These are phyloP conservation scores for Myanophis thanlyinensis DNA, from an alignment of 2,113 vertebrate genomes.

Conservation along the genomic window DNA sequence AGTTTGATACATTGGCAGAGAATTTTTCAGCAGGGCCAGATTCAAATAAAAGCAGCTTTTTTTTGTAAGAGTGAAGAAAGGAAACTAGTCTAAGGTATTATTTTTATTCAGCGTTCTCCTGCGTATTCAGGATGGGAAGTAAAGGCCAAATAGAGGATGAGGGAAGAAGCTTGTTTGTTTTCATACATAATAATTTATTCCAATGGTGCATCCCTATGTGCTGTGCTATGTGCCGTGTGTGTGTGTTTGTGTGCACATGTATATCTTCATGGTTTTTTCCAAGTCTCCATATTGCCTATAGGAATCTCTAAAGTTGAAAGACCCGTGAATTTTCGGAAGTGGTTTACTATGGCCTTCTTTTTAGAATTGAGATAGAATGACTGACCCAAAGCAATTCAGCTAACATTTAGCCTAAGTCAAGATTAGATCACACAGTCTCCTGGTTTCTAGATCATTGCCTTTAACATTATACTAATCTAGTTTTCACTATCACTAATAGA, in stretches of 20 bases:
- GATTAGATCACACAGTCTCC: not conserved
- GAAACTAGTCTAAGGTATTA: not conserved
- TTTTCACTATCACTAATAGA: not conserved
- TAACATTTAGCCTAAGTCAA: not conserved
- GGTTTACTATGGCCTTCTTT: not conserved
- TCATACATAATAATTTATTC: not conserved
- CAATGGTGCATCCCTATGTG: not conserved
- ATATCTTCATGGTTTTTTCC: not conserved
- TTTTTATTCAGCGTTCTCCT: not conserved
- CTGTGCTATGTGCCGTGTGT: not conserved
- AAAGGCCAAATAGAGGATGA: not conserved
- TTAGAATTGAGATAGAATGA: too few species aligned
- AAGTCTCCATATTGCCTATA: not conserved
- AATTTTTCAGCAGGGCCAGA: not conserved
- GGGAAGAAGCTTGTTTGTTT: not conserved
- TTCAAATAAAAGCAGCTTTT: not conserved
- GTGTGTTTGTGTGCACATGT: not conserved
- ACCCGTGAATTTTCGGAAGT: not conserved
- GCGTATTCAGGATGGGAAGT: not conserved
- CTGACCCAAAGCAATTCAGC: not conserved
- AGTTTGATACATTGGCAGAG: not conserved
- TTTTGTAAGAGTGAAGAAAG: not conserved
- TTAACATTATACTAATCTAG: not conserved
- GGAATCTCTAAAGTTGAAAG: not conserved
- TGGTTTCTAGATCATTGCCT: not conserved